Evolutionary conservation across 2,797 vertebrate species (phyloP), one percentile per base, ranked within the genome.

Genomic region (Chelonia mydas): DNA sequence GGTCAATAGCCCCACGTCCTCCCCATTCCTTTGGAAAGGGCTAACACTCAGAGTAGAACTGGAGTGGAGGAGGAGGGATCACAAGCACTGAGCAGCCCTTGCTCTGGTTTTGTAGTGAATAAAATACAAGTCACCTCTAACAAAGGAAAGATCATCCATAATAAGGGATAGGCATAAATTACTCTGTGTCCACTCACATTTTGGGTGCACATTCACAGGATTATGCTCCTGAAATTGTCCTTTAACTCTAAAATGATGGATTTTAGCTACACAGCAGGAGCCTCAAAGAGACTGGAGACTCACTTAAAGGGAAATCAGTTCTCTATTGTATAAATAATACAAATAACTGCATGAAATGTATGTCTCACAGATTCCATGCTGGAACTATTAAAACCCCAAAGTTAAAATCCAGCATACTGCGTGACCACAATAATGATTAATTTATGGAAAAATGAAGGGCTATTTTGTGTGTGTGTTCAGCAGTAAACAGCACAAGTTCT

Each of bases 381-480:
- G 93, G 92, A 89, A 78, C 91, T 93, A 84, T 84, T 90, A 97
- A 96, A 90, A 93, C 78, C 91, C 82, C 82, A 93, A 92, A 95
- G 81, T 87, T 92, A 88, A 92, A 89, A 83, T 81, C 59, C 10
- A n/a, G 21, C 50, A 33, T 77, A 83, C 21, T 83, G 95, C 82
- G 81, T 95, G 95, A 89, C 89, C 86, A 83, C 90, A 96, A 54
- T 83, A 92, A 90, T 15, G 15, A 78, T 90, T 85, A 85, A 23
- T 50, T 88, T 96, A 91, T 80, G 80, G 94, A 97, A 96, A 91
- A 97, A 90, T 57, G 85, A 94, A 90, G 80, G 87, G 79, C 79
- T 94, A 80, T 93, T 91, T 92, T 95, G 83, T 95, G 57, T 81
- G 59, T 92, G 79, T 91, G 54, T 91, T 97, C 81, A 91, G 81